Base-by-base conservation (phyloP, 2,888 invertebrate species). In the Tiliacea aurago region DNA sequence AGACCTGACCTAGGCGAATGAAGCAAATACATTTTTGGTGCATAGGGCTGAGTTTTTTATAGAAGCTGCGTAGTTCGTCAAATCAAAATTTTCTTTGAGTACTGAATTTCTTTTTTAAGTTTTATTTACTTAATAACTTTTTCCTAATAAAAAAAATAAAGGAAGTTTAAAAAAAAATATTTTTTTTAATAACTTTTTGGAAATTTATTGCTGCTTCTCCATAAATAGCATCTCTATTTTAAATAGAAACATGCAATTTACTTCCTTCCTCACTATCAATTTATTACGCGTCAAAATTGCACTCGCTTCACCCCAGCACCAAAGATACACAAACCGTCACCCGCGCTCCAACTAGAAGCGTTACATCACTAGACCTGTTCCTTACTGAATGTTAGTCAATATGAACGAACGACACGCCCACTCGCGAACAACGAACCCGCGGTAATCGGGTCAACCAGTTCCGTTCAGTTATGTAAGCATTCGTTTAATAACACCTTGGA, bases 371-470 rank as follows among this genome's bases (percentile, higher is more conserved):
- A 75, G 58, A 68, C n/a, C 37, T 20, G 65, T 53, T 82, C 77
- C 65, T 77, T 47, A 53, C 56, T 49, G 56, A 71, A 80, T 80
- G 72, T 86, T 80, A 82, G 83, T 84, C 76, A 81, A 83, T 83
- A 77, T 79, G 81, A 80, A 78, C 76, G 75, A 43, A 55, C 15
- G 91, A 86, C 92, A 93, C 93, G 90, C 93, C 93, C 93, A 90
- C 90, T 70, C 68, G 84, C 88, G 92, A 91, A 79, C 91, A 86
- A 86, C 92, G 93, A 93, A 93, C 94, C 87, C 86, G 77, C 69
- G 66, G 83, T 88, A 93, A 91, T 87, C 90, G 82, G 93, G 93
- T 94, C 93, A 93, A 86, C 28, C 61, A 66, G 55, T 70, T 76
- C 78, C 71, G 73, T 68, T 63, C 59, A 67, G 56, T 86, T 86